Conservation (phyloP, 1,140 invertebrate genomes). For the Liolophura sinensis region DNA sequence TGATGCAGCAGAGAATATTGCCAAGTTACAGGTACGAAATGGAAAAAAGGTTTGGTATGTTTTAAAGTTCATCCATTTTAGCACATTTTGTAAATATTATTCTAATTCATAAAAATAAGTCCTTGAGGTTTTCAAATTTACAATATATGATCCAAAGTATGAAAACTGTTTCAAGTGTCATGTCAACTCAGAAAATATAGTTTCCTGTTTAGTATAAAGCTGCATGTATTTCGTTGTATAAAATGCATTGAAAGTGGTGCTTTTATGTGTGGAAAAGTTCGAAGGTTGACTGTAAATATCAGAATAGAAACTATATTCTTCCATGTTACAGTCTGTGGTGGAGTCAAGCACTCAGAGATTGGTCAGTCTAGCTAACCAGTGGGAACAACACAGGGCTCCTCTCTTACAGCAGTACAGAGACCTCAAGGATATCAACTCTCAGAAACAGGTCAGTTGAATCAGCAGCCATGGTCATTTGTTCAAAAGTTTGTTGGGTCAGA, state of each 20-base stretch:
- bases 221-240: background rate
- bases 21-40: slow-evolving; percentile 60
- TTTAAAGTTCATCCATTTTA: too few relatives aligned
- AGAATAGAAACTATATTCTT: too few relatives aligned
- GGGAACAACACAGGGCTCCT: slow-evolving; percentile 71
- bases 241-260: too few relatives aligned
- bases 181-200: background rate
- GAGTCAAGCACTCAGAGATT: slow-evolving; percentile 67
- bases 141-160: too few relatives aligned
- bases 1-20: slow-evolving; percentile 68
- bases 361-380: slow-evolving; percentile 68
- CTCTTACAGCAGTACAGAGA: slow-evolving; percentile 68
- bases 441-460: slow-evolving; percentile 62
- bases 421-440: slow-evolving; percentile 65
- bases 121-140: too few relatives aligned
- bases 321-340: slow-evolving; percentile 62
- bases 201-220: background rate
- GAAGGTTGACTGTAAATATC: too few relatives aligned
- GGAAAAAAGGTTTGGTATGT: too few relatives aligned
- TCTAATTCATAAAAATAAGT: too few relatives aligned
- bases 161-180: too few relatives aligned
- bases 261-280: too few relatives aligned
- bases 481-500: too few relatives aligned
- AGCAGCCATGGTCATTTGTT: background rate
- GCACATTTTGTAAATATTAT: too few relatives aligned